Evolutionary conservation across 2,888 invertebrate genomes (phyloP).

Genomic region (Tyria jacobaeae): DNA sequence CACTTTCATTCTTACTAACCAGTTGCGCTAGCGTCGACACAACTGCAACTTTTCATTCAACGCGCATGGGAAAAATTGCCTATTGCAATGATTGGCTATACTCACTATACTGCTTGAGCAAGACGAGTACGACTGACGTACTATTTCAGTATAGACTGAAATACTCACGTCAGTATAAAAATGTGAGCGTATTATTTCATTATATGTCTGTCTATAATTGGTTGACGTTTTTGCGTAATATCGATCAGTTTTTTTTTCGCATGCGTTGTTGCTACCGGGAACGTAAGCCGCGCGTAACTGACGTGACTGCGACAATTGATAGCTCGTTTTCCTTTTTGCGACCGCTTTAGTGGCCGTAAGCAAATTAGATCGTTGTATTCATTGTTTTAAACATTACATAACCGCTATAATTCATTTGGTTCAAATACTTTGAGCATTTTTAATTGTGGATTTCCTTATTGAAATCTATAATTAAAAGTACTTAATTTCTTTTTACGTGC

Average conservation of each 20-base stretch:
- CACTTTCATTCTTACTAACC: slow-evolving; percentile 66
- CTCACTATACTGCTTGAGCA: slow-evolving; percentile 53
- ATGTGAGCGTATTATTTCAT: slow-evolving; percentile 53
- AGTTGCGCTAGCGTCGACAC: slow-evolving; percentile 31
- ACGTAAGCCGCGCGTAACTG: slow-evolving; percentile 57
- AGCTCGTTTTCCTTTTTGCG: slow-evolving; percentile 61
- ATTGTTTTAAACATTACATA: slow-evolving; percentile 27
- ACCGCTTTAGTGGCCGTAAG: slow-evolving; percentile 24
- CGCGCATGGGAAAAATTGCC: slow-evolving; percentile 59
- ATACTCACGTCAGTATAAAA: slow-evolving; percentile 50
- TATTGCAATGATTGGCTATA: slow-evolving; percentile 49
- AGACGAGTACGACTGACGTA: no score
- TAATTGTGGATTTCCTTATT: slow-evolving; percentile 24
- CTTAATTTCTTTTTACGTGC: slow-evolving; percentile 3
- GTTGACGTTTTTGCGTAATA: slow-evolving; percentile 65
- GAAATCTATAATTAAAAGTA: slow-evolving; percentile 5
- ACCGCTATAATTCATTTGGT: slow-evolving; percentile 9
- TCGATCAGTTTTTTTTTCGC: slow-evolving; percentile 52
- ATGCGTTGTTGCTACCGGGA: slow-evolving; percentile 45
- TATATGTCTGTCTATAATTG: slow-evolving; percentile 45
- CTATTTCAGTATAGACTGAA: no score
- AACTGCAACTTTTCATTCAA: slow-evolving; percentile 43
- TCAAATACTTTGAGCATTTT: not conserved
- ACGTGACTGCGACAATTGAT: slow-evolving; percentile 60
- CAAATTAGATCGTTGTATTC: slow-evolving; percentile 34